These are phyloP conservation scores for Macrochelys suwanniensis DNA, from an alignment of 2,797 vertebrate species.

Conservation along the genomic window DNA sequence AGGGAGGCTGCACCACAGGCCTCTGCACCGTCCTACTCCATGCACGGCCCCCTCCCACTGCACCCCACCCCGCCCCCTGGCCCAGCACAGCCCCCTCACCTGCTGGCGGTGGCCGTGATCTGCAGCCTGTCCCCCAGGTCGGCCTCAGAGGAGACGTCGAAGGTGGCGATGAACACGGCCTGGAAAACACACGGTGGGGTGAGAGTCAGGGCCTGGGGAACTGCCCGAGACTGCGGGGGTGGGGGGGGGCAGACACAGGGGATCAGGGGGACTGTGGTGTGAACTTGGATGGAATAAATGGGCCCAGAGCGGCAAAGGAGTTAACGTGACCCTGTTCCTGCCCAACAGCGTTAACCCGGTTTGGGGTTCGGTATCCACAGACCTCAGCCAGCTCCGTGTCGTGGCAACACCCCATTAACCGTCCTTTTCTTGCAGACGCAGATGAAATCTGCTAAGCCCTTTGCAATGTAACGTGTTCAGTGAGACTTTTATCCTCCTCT, in stretches of 20 bases:
- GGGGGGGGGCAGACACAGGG: neutral
- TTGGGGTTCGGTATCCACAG: too few relatives aligned
- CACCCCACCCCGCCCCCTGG: neutral
- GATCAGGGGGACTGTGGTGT: too few relatives aligned
- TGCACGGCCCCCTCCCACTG: neutral
- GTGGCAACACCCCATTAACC: too few relatives aligned
- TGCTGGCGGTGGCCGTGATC: conserved; percentile 83
- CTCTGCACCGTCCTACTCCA: neutral
- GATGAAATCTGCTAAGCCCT: neutral
- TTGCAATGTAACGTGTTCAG: too few relatives aligned
- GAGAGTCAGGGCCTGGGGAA: neutral
- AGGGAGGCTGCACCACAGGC: neutral
- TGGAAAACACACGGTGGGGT: conserved; percentile 48
- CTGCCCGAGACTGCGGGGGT: neutral
- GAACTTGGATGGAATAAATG: neutral
- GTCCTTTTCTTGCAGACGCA: too few relatives aligned
- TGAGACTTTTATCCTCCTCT: too few relatives aligned
- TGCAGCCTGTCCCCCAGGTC: conserved; percentile 74
- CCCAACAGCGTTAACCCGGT: too few relatives aligned
- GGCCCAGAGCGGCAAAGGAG: too few relatives aligned
- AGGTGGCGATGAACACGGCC: conserved; percentile 82
- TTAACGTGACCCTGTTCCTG: too few relatives aligned
- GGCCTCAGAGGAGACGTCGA: conserved; percentile 80
- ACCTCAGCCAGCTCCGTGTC: too few relatives aligned
- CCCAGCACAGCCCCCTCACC: conserved; percentile 71